Conservation (phyloP, 2,113 vertebrate genomes). For the Mus pahari region DNA sequence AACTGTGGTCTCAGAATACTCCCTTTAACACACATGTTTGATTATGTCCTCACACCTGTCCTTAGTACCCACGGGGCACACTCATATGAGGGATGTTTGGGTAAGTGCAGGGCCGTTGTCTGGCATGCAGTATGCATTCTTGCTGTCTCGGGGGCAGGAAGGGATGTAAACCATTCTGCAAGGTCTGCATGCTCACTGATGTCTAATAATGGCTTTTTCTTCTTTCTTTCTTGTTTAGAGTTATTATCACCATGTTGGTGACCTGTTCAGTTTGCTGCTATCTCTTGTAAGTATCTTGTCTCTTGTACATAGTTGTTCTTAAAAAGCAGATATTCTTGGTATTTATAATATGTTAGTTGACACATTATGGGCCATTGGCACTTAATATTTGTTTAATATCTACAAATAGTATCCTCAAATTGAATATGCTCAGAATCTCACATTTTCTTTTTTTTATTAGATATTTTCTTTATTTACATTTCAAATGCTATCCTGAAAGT, state of each 20-base stretch:
- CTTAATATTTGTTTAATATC: background rate
- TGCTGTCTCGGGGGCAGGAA: background rate
- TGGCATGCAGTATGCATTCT: background rate
- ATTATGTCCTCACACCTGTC: background rate
- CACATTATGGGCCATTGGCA: background rate
- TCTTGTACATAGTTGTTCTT: constrained; percentile 47
- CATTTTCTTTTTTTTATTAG: too few relatives aligned
- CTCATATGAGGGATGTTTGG: background rate
- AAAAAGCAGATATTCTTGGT: background rate
- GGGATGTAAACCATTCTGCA: background rate
- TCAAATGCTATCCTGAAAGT: too few relatives aligned
- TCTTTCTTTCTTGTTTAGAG: constrained; percentile 85
- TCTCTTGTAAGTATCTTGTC: constrained; percentile 95
- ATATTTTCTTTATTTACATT: too few relatives aligned
- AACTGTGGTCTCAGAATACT: background rate
- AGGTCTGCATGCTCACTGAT: background rate
- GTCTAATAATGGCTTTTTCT: background rate
- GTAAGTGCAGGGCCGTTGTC: background rate
- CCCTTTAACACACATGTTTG: constrained; percentile 29
- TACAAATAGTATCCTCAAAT: background rate
- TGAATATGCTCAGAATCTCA: background rate
- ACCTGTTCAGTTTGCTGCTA: constrained; percentile 98
- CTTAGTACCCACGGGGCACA: fast-evolving
- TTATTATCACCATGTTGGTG: constrained; percentile 97
- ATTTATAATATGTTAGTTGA: background rate